These are phyloP conservation scores for Ptychodera flava DNA, from an alignment of 35 echinoderm and acorn worm genomes.

Conservation along the genomic window DNA sequence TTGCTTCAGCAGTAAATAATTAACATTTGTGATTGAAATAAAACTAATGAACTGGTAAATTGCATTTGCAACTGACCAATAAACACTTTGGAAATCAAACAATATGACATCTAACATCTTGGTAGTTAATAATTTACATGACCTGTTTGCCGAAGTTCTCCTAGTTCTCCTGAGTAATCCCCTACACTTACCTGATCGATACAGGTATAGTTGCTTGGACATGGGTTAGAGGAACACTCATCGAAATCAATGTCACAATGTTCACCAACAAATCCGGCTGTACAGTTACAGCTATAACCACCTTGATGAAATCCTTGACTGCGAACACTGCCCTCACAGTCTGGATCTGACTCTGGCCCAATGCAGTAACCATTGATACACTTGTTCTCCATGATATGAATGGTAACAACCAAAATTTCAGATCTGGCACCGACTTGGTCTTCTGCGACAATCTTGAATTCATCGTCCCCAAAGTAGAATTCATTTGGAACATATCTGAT, in stretches of 20 bases:
- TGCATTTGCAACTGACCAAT: too few relatives aligned
- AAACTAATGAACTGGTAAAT: too few relatives aligned
- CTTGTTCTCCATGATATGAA: neutral
- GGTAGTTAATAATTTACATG: too few relatives aligned
- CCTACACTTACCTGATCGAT: neutral
- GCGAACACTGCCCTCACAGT: neutral
- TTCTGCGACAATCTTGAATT: neutral
- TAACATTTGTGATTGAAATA: too few relatives aligned
- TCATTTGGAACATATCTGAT: neutral
- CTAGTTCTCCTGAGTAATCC: too few relatives aligned
- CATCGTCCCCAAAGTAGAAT: neutral
- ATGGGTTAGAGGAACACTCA: constrained; percentile 50
- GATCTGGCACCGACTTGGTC: neutral
- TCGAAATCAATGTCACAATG: constrained; percentile 47
- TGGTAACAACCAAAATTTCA: neutral
- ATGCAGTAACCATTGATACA: neutral
- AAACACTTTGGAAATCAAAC: too few relatives aligned
- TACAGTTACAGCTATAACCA: constrained; percentile 37
- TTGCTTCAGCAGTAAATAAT: too few relatives aligned
- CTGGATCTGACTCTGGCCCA: neutral
- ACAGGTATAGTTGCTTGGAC: constrained; percentile 8
- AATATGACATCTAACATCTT: too few relatives aligned
- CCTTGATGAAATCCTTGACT: neutral
- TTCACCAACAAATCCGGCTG: constrained; percentile 29
- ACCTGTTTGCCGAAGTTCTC: too few relatives aligned